Percentiles rank a stretch among this genome's conserved stretches.
phyloP scores from a whole-genome alignment of 1,140 invertebrate genomes.

The Gryllus bimaculatus region DNA sequence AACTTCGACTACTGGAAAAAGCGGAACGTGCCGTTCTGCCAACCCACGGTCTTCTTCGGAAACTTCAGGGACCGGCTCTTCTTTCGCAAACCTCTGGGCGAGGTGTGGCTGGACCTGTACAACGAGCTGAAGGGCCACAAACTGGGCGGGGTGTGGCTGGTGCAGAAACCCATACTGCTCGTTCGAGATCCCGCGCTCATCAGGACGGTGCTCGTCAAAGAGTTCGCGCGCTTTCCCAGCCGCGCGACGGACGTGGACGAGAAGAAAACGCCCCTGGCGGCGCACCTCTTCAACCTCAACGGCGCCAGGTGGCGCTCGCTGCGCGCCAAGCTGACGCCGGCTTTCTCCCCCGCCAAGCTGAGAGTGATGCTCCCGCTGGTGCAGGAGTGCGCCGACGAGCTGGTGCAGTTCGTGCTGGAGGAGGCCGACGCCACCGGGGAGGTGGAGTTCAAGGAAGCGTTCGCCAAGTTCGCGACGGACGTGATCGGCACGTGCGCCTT shows the following conservation, averaged over 20 bases:
- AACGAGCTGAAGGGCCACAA: too few relatives aligned
- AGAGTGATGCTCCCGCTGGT: slow-evolving; percentile 29
- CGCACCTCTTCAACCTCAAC: slow-evolving; percentile 24
- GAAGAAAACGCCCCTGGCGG: slow-evolving; percentile 27
- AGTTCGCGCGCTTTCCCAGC: slow-evolving; percentile 17
- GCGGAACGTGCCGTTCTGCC: too few relatives aligned
- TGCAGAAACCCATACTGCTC: too few relatives aligned
- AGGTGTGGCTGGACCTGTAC: too few relatives aligned
- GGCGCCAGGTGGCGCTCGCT: slow-evolving; percentile 32
- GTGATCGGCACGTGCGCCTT: slow-evolving; percentile 47
- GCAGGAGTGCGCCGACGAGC: slow-evolving; percentile 33
- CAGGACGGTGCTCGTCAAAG: too few relatives aligned
- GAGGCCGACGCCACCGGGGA: slow-evolving; percentile 29
- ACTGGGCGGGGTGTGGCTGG: too few relatives aligned
- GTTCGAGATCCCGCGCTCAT: too few relatives aligned
- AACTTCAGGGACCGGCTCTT: too few relatives aligned
- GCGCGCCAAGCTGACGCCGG: slow-evolving; percentile 29
- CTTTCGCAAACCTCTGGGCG: too few relatives aligned
- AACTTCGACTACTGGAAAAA: too few relatives aligned
- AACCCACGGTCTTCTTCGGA: too few relatives aligned
- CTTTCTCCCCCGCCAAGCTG: slow-evolving; percentile 34
- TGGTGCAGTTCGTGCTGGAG: slow-evolving; percentile 33
- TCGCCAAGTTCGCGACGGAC: slow-evolving; percentile 42
- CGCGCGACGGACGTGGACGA: slow-evolving; percentile 30
- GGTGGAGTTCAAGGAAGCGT: slow-evolving; percentile 39